A percentile compares a stretch with the other conserved stretches of the same genome.
These are phyloP conservation scores for Tichodroma muraria DNA, from an alignment of 2,113 vertebrate species.

Conservation along the genomic window DNA sequence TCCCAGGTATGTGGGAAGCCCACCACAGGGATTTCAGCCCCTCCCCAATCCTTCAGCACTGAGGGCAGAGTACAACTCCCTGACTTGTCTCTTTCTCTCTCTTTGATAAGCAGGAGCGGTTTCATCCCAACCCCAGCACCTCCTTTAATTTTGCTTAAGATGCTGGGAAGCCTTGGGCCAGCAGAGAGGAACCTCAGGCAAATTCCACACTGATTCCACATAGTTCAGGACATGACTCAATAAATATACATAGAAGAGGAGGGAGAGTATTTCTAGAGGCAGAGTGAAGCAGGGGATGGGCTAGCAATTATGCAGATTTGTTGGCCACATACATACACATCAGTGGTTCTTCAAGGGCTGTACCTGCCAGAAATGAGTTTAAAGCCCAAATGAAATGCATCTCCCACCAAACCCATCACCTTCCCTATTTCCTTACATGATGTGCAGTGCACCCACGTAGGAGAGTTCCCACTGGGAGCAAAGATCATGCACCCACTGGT, in stretches of 20 bases:
- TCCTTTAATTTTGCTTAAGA: not conserved
- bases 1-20: not conserved
- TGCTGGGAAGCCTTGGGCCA: not conserved
- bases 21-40: not conserved
- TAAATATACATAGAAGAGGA: not conserved
- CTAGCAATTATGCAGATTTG: not conserved
- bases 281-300: not conserved
- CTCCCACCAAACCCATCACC: not conserved
- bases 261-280: not conserved
- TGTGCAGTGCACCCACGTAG: not conserved
- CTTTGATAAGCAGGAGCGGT: not conserved
- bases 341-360: not conserved
- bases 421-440: not conserved
- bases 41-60: not conserved
- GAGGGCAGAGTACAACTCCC: not conserved
- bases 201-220: slow-evolving; percentile 20
- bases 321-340: not conserved
- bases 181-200: not conserved
- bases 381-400: not conserved
- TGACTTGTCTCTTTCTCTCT: not conserved
- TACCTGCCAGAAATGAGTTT: not conserved
- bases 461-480: not conserved
- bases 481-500: not conserved
- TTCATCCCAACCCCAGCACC: not conserved
- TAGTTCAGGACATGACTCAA: not conserved